These are phyloP conservation scores for Myzus persicae DNA, from an alignment of 1,140 invertebrate species.

Conservation along the genomic window DNA sequence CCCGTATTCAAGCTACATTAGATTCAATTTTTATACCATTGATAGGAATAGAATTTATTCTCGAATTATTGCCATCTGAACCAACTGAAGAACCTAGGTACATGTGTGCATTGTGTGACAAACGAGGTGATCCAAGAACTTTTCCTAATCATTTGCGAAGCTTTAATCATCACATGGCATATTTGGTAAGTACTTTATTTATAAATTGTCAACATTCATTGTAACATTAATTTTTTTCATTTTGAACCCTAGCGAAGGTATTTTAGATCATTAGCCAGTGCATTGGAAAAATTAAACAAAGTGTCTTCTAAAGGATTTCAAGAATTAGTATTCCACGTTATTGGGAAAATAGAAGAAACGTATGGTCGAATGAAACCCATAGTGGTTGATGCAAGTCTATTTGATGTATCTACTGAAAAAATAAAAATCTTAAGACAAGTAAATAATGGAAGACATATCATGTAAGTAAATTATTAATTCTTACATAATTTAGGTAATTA, in stretches of 20 bases:
- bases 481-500: not conserved
- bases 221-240: not conserved
- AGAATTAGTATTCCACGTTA: conserved; percentile 65
- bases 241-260: conserved; percentile 57
- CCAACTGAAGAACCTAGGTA: conserved; percentile 73
- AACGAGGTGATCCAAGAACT: conserved; percentile 76
- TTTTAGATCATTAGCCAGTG: conserved; percentile 60
- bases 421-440: conserved; percentile 66
- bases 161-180: conserved; percentile 74
- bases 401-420: conserved; percentile 67
- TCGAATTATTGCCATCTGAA: conserved; percentile 71
- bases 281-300: conserved; percentile 51
- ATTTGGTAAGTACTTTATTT: conserved; percentile 65
- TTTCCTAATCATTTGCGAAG: conserved; percentile 79
- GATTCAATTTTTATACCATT: conserved; percentile 65
- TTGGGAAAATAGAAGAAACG: conserved; percentile 70
- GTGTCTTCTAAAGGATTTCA: conserved; percentile 54
- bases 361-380: conserved; percentile 71
- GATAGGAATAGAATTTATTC: conserved; percentile 74
- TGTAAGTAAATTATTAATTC: conserved; percentile 59
- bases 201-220: not conserved
- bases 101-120: conserved; percentile 78
- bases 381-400: conserved; percentile 66
- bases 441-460: conserved; percentile 62
- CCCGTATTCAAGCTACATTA: conserved; percentile 70